Evolutionary conservation across 2,113 vertebrate genomes (phyloP).

Genomic region (Tachuris rubrigastra): DNA sequence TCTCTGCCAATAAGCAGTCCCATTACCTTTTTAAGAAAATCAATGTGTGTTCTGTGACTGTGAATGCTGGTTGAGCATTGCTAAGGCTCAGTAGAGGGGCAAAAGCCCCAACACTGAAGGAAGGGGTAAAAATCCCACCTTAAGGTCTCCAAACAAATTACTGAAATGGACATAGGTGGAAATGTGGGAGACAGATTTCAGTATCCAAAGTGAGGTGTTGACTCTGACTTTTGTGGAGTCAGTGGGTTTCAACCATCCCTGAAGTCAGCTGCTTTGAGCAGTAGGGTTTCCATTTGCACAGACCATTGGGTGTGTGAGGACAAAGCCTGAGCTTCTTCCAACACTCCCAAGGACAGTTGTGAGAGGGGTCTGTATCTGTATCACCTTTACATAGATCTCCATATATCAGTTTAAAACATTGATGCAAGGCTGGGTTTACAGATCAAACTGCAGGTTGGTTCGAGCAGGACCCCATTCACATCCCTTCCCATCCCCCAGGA

Average conservation of each 20-base stretch:
- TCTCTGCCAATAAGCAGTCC: not conserved
- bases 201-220: not conserved
- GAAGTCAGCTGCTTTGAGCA: not conserved
- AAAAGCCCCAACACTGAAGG: not conserved
- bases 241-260: not conserved
- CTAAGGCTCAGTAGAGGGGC: not conserved
- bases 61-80: not conserved
- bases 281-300: not conserved
- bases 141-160: not conserved
- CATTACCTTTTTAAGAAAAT: slow-evolving; percentile 38
- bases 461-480: rapidly evolving
- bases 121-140: not conserved
- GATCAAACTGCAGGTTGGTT: not conserved
- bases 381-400: not conserved
- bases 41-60: not conserved
- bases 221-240: not conserved
- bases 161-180: not conserved
- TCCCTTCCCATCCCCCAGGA: not conserved
- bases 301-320: not conserved
- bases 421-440: not conserved
- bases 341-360: not conserved
- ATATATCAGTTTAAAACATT: not conserved
- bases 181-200: not conserved
- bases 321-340: not conserved
- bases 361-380: not conserved